phyloP scores from a whole-genome alignment of 2,113 vertebrate species.

The Cyprinodon tularosa region DNA sequence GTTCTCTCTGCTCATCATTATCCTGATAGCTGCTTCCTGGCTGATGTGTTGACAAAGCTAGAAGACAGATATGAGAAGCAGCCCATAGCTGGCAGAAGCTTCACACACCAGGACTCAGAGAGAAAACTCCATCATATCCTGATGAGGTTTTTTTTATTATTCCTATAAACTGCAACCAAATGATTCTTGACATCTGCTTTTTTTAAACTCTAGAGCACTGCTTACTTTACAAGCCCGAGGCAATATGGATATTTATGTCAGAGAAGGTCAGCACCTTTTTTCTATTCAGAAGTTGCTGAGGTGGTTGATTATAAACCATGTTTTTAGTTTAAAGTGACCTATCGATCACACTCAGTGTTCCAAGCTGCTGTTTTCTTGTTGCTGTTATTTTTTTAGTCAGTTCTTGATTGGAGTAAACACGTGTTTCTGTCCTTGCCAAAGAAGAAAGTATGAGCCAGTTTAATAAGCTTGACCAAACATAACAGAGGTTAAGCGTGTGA shows the following conservation, averaged over 20 bases:
- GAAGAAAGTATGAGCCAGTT: too few relatives aligned
- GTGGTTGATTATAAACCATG: neutral
- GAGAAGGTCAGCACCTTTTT: conserved; percentile 10
- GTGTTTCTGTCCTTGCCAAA: too few relatives aligned
- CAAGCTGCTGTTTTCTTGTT: too few relatives aligned
- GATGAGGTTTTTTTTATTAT: conserved; percentile 11
- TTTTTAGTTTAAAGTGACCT: neutral
- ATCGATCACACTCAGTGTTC: neutral
- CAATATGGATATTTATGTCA: conserved; percentile 35
- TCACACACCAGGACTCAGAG: conserved; percentile 30
- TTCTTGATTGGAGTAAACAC: neutral
- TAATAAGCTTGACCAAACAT: too few relatives aligned
- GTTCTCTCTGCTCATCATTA: conserved; percentile 64
- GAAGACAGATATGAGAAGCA: conserved; percentile 40
- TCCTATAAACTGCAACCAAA: conserved; percentile 34
- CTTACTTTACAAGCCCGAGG: conserved; percentile 25
- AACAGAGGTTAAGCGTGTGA: too few relatives aligned
- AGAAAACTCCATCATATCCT: conserved; percentile 36
- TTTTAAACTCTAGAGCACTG: conserved; percentile 2
- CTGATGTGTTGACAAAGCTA: conserved; percentile 43
- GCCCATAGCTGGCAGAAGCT: conserved; percentile 31
- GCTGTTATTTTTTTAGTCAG: neutral
- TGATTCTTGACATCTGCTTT: conserved; percentile 38
- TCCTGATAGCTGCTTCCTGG: conserved; percentile 50
- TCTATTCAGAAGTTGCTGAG: conserved; percentile 3